A percentile compares a stretch with the other conserved stretches of the same genome.
These are phyloP conservation scores for Prionailurus bengalensis DNA, from an alignment of 2,113 vertebrate genomes.

Conservation along the genomic window DNA sequence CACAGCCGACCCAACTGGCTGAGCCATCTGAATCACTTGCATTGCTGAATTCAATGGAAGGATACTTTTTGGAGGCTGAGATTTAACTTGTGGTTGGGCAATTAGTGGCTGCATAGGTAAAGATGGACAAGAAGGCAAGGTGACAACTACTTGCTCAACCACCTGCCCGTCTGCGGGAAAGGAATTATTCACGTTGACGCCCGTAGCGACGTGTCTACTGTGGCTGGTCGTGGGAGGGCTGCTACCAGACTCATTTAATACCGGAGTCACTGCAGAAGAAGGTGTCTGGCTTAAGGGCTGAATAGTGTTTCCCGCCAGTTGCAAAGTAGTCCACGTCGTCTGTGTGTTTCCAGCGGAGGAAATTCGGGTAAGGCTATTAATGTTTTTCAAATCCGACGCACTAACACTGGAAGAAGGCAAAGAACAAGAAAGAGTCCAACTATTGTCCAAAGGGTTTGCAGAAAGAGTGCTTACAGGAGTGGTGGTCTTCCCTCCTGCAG, in stretches of 20 bases:
- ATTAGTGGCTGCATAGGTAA: slow-evolving; percentile 90
- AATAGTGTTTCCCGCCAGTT: slow-evolving; percentile 96
- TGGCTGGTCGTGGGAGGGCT: slow-evolving; percentile 72
- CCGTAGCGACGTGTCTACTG: slow-evolving; percentile 79
- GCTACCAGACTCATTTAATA: slow-evolving; percentile 83
- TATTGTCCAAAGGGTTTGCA: slow-evolving; percentile 82
- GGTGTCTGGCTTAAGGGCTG: slow-evolving; percentile 95
- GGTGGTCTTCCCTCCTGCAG: slow-evolving; percentile 82
- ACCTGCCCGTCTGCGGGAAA: slow-evolving; percentile 87
- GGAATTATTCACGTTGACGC: slow-evolving; percentile 83
- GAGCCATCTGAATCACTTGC: slow-evolving; percentile 97
- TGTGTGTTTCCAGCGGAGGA: slow-evolving; percentile 94
- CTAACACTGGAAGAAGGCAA: slow-evolving; percentile 86
- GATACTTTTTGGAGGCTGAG: slow-evolving; percentile 88
- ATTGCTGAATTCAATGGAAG: slow-evolving; percentile 96
- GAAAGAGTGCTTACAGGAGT: slow-evolving; percentile 82
- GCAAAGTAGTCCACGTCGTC: slow-evolving; percentile 98
- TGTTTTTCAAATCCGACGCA: slow-evolving; percentile 88
- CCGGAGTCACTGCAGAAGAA: slow-evolving; percentile 84
- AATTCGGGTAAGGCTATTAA: slow-evolving; percentile 88
- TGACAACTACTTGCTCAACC: slow-evolving; percentile 88
- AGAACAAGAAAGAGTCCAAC: slow-evolving; percentile 87
- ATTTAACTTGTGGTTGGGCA: slow-evolving; percentile 89
- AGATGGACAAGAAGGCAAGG: slow-evolving; percentile 90
- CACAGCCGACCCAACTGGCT: slow-evolving; percentile 88